Evolutionary conservation across 2,888 invertebrate species (phyloP).

Genomic region (Prionchulus punctatus): DNA sequence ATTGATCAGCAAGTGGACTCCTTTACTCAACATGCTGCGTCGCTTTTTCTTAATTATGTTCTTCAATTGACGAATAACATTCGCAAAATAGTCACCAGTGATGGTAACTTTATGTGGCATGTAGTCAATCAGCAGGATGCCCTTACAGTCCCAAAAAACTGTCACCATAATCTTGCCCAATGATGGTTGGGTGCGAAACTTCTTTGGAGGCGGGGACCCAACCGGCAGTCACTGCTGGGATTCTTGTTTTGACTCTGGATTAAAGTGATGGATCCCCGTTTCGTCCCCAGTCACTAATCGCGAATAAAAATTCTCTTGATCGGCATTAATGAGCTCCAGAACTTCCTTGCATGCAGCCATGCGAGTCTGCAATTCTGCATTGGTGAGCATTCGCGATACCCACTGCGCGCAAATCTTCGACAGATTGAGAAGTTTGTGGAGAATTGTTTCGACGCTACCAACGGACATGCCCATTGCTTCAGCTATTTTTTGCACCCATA

Average conservation of each 20-base stretch:
- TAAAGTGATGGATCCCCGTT: not conserved
- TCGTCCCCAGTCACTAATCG: not conserved
- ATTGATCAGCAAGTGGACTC: constrained; percentile 10
- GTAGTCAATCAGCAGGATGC: constrained; percentile 15
- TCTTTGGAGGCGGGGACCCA: constrained; percentile 5
- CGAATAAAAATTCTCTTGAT: not conserved
- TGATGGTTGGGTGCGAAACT: constrained; percentile 6
- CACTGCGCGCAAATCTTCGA: too few relatives aligned
- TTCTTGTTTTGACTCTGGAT: not conserved
- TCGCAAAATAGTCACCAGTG: constrained; percentile 13
- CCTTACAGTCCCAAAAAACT: constrained; percentile 13
- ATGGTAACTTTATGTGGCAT: constrained; percentile 13
- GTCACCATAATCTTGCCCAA: constrained; percentile 13
- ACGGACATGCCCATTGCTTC: too few relatives aligned
- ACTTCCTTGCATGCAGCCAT: too few relatives aligned
- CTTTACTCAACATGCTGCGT: not conserved
- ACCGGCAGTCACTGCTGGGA: not conserved
- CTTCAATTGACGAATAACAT: constrained; percentile 8
- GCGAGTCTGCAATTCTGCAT: too few relatives aligned
- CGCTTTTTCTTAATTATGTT: constrained; percentile 7
- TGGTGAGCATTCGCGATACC: too few relatives aligned
- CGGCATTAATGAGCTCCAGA: not conserved
- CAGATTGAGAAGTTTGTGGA: too few relatives aligned
- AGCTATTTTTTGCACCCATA: too few relatives aligned
- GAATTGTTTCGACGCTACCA: too few relatives aligned